Evolutionary conservation across 2,797 vertebrate genomes (phyloP), one percentile per base, ranked within the genome.

Genomic region (Enteromius treurensis): DNA sequence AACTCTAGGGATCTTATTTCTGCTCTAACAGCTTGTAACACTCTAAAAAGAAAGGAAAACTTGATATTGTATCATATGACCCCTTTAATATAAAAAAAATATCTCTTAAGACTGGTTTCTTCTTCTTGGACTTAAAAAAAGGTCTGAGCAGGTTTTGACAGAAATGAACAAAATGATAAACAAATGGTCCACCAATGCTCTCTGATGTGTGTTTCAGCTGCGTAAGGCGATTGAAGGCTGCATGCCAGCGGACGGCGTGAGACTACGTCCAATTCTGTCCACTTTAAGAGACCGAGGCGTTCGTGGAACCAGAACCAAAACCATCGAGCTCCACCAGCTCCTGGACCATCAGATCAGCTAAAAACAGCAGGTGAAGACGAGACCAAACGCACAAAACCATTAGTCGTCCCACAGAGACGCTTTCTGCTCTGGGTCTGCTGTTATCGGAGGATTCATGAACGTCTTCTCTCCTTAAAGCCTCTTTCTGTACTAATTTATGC

Each of bases 311-410:
- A 32, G 17, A 5, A 2, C 17, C 17, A 17, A 74, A 11, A 51
- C 47, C 2, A 5, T 29, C 0, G 70, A 34, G 3, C 70, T 74
- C 26, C 70, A 74, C 70, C 51, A 34, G 51, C 26, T 74, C 0
- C 47, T 74, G 70, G 70, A 74, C 17, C 70, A 74, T 51, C 70
- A 73, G 70, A 47, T 29, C 26, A 32, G 9, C 70, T 71, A 32
- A 49, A 45, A 71, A 29, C 69, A 17, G 10, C 32, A 69, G 19
- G 51, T n/a, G 67, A 42, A 23, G 11, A 2, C n/a, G 2, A 68
- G 17, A 3, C 4, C 65, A 13, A 40, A 13, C 34, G 34, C 65
- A 40, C 65, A 67, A 55, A 11, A 68, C 2, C 0, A 2, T 40
- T 4, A 68, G 26, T 29, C 6, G 5, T 15, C 29, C 29, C 29